These are phyloP conservation scores for Spatula clypeata DNA, from an alignment of 2,797 vertebrate genomes.

Conservation along the genomic window DNA sequence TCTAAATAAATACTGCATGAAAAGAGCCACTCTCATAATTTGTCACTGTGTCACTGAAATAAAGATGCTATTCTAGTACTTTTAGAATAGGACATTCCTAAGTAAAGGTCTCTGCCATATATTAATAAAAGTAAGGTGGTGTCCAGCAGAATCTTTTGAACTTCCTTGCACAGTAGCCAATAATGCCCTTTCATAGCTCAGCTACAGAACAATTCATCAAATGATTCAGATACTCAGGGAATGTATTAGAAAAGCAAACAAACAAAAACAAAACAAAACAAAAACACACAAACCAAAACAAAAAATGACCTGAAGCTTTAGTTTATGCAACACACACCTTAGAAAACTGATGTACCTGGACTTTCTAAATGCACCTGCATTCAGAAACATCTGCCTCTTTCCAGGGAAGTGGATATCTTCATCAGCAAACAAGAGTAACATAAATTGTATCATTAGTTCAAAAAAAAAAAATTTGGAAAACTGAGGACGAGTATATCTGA, in stretches of 20 bases:
- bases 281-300: too few relatives aligned
- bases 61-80: neutral
- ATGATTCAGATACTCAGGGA: neutral
- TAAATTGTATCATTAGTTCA: neutral
- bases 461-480: neutral
- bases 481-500: neutral
- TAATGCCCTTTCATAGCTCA: neutral
- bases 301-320: neutral
- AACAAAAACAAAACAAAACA: too few relatives aligned
- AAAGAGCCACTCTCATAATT: neutral
- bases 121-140: neutral
- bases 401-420: neutral
- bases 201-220: neutral
- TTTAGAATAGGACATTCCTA: neutral
- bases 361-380: neutral
- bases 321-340: neutral
- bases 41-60: neutral
- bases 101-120: neutral
- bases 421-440: neutral
- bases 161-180: neutral
- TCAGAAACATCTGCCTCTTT: neutral
- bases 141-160: neutral
- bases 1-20: neutral
- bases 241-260: neutral
- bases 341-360: neutral